Evolutionary conservation across 2,797 vertebrate species (phyloP), one percentile per base, ranked within the genome.

Genomic region (Etheostoma perlongum): DNA sequence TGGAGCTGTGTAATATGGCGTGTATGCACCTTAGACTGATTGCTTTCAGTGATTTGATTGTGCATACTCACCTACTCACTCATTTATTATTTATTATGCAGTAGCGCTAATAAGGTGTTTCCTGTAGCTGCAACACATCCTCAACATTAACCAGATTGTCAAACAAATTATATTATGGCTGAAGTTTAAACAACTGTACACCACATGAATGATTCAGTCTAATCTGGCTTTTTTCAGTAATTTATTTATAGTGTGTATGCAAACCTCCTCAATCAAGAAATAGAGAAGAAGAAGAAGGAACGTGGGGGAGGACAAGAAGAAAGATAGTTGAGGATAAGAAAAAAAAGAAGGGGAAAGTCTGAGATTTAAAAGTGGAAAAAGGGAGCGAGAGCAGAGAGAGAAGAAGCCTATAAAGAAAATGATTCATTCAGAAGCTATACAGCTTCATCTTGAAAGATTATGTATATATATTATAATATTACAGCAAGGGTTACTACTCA

Each of bases 351-450:
- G 69, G 71, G 74, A 74, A 82, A 65, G 91, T 88, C 78, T 87
- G 73, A 88, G 64, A 74, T 82, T 72, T 67, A 69, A 74, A 85
- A 84, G 88, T 75, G 30, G 61, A 86, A 80, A 36, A 58, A 67
- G 54, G 69, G 53, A 78, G 72, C 55, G 33, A 40, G 69, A 82
- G 76, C 55, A 61, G 51, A 75, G 52, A 52, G 66, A 75, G 67
- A 69, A 40, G 40, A 71, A 55, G 57, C 46, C 58, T 55, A 66
- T 71, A 63, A 85, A 85, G 77, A 73, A 81, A 84, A 77, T 67
- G 74, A 89, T 77, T 80, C 74, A 84, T 85, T 84, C 76, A 83
- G 76, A 88, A 86, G 85, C 72, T 80, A 85, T 69, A 65, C 73
- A 61, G 72, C 72, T 78, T 89, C 72, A 69, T 79, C 57, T 83